These are phyloP conservation scores for Tyto alba DNA, from an alignment of 2,113 vertebrate genomes.

Conservation along the genomic window DNA sequence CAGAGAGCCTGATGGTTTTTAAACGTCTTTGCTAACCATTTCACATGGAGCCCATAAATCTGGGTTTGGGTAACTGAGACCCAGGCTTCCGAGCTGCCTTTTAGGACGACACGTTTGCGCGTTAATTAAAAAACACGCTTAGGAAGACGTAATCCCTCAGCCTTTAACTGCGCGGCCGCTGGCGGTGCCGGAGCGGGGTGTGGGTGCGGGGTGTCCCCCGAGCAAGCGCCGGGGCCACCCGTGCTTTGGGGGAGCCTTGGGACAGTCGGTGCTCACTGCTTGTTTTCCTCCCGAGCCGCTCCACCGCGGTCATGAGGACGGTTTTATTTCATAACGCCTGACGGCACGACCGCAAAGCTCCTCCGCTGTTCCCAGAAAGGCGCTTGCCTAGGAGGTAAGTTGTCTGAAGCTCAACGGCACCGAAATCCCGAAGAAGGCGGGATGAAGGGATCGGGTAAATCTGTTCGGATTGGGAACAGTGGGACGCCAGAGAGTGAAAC, in stretches of 20 bases:
- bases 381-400: not conserved
- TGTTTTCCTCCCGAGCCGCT: not conserved
- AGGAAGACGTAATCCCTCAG: constrained; percentile 2
- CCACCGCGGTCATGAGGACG: not conserved
- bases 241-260: not conserved
- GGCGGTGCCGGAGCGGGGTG: not conserved
- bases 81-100: not conserved
- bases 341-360: not conserved
- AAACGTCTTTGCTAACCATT: constrained; percentile 66
- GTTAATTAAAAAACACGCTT: constrained; percentile 70
- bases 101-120: constrained; percentile 18
- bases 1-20: constrained; percentile 67
- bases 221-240: no score
- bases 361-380: not conserved
- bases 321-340: not conserved
- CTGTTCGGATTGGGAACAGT: not conserved
- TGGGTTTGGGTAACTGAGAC: constrained; percentile 54
- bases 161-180: not conserved
- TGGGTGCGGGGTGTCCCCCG: accelerated
- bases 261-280: not conserved
- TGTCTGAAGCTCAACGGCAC: not conserved
- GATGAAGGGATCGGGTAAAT: not conserved
- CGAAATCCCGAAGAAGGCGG: not conserved
- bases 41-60: constrained; percentile 60
- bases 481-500: not conserved